phyloP scores from a whole-genome alignment of 2,113 vertebrate genomes.

The Zootoca vivipara region DNA sequence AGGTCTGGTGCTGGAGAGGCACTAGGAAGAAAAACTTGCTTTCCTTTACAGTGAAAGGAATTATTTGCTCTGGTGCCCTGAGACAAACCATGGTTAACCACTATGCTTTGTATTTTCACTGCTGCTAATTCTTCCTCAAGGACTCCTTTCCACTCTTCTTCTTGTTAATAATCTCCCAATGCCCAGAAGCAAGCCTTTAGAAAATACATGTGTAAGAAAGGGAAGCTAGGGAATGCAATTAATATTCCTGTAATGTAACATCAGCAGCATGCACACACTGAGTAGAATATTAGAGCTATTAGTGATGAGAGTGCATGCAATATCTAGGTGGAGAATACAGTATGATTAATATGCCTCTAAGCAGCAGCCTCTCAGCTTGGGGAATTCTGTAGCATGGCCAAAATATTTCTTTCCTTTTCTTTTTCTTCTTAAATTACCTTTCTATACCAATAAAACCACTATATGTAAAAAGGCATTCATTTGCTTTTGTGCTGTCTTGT shows the following conservation, averaged over 20 bases:
- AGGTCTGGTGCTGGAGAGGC: conserved; percentile 24
- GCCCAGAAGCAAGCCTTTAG: conserved; percentile 74
- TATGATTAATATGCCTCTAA: conserved; percentile 87
- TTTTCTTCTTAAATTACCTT: conserved; percentile 74
- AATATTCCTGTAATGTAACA: conserved; percentile 85
- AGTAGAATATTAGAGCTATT: conserved; percentile 88
- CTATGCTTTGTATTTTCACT: conserved; percentile 57
- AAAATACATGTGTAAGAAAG: conserved; percentile 71
- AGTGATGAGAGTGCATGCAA: conserved; percentile 82
- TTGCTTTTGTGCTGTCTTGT: conserved; percentile 45
- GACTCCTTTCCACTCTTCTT: conserved; percentile 57
- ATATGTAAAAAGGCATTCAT: conserved; percentile 61
- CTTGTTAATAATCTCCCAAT: conserved; percentile 61
- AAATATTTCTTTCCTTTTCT: conserved; percentile 63
- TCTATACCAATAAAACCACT: conserved; percentile 71
- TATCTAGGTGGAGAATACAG: conserved; percentile 84
- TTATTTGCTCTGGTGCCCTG: conserved; percentile 49
- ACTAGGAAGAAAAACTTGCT: conserved; percentile 51
- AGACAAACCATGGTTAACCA: conserved; percentile 64
- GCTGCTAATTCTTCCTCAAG: conserved; percentile 59
- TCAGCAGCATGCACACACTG: conserved; percentile 82
- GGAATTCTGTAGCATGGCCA: conserved; percentile 80
- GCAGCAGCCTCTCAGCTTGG: conserved; percentile 81
- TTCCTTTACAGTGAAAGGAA: conserved; percentile 49
- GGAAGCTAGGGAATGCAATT: conserved; percentile 77